phyloP scores from a whole-genome alignment of 2,888 invertebrate species.

The Metellina segmentata region DNA sequence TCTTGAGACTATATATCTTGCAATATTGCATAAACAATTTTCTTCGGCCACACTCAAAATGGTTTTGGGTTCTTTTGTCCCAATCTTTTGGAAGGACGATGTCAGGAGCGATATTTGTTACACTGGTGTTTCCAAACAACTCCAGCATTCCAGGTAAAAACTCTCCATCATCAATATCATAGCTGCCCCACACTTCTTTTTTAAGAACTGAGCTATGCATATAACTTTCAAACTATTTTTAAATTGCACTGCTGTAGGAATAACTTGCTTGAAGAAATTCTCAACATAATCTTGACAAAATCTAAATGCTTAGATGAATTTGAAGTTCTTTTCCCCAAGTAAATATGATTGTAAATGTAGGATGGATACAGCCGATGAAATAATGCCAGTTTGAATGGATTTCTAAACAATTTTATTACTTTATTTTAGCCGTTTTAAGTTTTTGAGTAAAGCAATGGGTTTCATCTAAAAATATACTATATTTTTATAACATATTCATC shows the following conservation, averaged over 20 bases:
- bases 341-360: neutral
- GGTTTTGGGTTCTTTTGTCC: neutral
- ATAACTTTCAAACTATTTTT: constrained; percentile 10
- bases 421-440: neutral
- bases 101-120: neutral
- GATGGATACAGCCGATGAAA: constrained; percentile 9
- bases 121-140: neutral
- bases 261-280: neutral
- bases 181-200: constrained; percentile 10
- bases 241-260: neutral
- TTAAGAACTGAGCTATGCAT: neutral
- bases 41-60: neutral
- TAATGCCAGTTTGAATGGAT: constrained; percentile 38
- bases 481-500: neutral
- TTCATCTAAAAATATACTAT: constrained; percentile 4
- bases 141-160: neutral
- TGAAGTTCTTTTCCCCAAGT: neutral
- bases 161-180: too few species aligned
- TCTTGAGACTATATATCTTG: neutral
- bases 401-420: constrained; percentile 18
- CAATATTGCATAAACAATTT: neutral
- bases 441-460: constrained; percentile 14
- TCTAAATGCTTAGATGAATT: neutral
- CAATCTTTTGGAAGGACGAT: neutral
- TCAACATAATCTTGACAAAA: too few species aligned